Conservation (phyloP, 1,140 invertebrate genomes). For the Drosophila pachea region DNA sequence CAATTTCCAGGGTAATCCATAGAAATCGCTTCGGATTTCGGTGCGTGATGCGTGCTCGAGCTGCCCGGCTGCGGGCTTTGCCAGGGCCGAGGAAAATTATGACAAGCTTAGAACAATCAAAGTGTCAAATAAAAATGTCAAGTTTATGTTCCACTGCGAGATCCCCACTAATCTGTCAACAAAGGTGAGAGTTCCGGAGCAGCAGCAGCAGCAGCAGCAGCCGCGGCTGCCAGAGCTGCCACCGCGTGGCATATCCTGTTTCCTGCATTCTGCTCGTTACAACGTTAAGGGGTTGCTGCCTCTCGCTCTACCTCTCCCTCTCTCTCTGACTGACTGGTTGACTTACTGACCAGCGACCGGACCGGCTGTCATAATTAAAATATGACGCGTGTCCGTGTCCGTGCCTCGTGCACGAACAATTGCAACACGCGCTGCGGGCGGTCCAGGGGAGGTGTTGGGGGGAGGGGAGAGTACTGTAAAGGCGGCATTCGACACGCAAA, state of each 20-base stretch:
- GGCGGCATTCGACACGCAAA: conserved; percentile 46
- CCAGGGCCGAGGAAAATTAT: conserved; percentile 28
- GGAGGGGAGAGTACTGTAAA: conserved; percentile 8
- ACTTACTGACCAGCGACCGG: conserved; percentile 39
- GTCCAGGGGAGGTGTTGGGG: not conserved
- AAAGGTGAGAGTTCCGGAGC: conserved; percentile 49
- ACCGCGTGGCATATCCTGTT: conserved; percentile 58
- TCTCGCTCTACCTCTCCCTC: not conserved
- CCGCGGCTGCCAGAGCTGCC: conserved; percentile 8
- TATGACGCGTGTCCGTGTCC: conserved; percentile 75
- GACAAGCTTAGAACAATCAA: conserved; percentile 71
- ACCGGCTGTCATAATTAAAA: conserved; percentile 77
- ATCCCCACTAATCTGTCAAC: conserved; percentile 73
- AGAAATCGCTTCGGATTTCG: not conserved
- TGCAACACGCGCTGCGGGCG: conserved; percentile 34
- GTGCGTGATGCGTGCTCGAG: conserved; percentile 51
- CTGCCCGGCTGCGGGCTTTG: conserved; percentile 57
- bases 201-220: conserved; percentile 28
- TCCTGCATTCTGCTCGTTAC: conserved; percentile 44
- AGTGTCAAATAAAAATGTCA: conserved; percentile 75
- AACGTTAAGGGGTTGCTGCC: conserved; percentile 46
- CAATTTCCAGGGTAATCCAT: conserved; percentile 4
- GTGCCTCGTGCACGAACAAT: conserved; percentile 64
- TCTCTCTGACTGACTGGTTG: conserved; percentile 22
- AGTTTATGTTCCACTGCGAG: conserved; percentile 51